A percentile compares a stretch with the other conserved stretches of the same genome.
Conservation (phyloP, 1,140 invertebrate species). For the Drosophila micromelanica region DNA sequence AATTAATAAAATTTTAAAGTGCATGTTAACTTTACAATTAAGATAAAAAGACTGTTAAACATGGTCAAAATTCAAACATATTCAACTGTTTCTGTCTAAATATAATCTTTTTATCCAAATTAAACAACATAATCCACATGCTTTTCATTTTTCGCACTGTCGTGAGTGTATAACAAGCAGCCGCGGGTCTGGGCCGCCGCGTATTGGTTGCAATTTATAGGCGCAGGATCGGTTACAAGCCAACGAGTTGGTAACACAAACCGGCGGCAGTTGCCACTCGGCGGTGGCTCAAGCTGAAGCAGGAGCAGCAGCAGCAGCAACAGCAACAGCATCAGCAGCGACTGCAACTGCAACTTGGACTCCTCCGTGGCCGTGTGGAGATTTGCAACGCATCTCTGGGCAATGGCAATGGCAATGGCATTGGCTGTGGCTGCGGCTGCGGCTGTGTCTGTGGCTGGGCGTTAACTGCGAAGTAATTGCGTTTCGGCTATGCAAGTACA, state of each 20-base stretch:
- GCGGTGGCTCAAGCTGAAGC: constrained; percentile 21
- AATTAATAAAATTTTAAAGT: neutral
- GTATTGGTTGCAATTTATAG: constrained; percentile 79
- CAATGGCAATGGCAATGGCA: constrained; percentile 7
- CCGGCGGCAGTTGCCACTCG: constrained; percentile 61
- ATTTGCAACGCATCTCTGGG: constrained; percentile 57
- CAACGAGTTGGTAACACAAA: constrained; percentile 78
- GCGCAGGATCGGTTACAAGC: constrained; percentile 79
- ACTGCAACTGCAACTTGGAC: constrained; percentile 25
- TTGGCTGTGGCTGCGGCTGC: constrained; percentile 6
- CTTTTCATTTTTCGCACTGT: neutral
- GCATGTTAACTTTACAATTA: too few relatives aligned
- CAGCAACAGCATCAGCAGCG: constrained; percentile 1
- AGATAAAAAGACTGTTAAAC: too few relatives aligned
- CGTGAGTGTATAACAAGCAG: constrained; percentile 71
- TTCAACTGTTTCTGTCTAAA: too few relatives aligned
- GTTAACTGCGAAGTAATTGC: constrained; percentile 81
- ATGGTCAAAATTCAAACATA: too few relatives aligned
- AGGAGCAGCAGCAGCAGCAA: neutral
- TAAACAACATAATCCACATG: neutral
- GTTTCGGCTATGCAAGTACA: constrained; percentile 81
- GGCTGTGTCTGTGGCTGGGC: constrained; percentile 58
- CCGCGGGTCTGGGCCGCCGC: constrained; percentile 59
- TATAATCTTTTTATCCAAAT: neutral
- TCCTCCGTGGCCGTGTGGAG: constrained; percentile 40